Evolutionary conservation across 1,140 invertebrate species (phyloP).

Genomic region (Micrasema minimum): DNA sequence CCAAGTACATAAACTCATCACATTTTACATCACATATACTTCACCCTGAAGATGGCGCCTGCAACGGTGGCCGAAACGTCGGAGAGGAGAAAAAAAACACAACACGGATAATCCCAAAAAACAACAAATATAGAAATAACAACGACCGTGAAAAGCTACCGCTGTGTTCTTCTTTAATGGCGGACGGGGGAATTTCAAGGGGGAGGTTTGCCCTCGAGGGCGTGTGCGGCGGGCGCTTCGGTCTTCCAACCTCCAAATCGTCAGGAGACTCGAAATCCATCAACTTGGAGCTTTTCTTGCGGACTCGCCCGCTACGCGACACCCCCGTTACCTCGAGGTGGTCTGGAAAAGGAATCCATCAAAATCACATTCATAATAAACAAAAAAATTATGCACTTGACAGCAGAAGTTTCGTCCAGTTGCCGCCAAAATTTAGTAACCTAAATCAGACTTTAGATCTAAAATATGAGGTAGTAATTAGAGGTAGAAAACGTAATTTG

Average conservation of each 20-base stretch:
- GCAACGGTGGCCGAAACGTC: too few relatives aligned
- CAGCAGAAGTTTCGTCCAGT: too few relatives aligned
- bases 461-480: neutral
- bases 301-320: slow-evolving; percentile 86
- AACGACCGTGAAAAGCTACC: too few relatives aligned
- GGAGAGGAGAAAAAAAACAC: too few relatives aligned
- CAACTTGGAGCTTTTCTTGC: slow-evolving; percentile 94
- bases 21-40: too few relatives aligned
- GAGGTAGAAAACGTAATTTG: neutral
- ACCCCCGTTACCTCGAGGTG: slow-evolving; percentile 83
- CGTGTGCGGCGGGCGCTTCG: slow-evolving; percentile 40
- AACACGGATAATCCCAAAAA: too few relatives aligned
- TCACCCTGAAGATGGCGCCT: too few relatives aligned
- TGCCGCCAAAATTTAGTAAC: neutral
- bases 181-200: neutral
- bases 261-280: slow-evolving; percentile 93
- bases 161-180: slow-evolving; percentile 62
- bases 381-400: neutral
- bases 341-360: neutral
- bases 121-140: too few relatives aligned
- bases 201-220: neutral
- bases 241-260: slow-evolving; percentile 72
- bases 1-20: too few relatives aligned
- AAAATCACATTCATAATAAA: neutral
- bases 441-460: neutral